Conservation (phyloP, 2,113 vertebrate species). For the Engystomops pustulosus region DNA sequence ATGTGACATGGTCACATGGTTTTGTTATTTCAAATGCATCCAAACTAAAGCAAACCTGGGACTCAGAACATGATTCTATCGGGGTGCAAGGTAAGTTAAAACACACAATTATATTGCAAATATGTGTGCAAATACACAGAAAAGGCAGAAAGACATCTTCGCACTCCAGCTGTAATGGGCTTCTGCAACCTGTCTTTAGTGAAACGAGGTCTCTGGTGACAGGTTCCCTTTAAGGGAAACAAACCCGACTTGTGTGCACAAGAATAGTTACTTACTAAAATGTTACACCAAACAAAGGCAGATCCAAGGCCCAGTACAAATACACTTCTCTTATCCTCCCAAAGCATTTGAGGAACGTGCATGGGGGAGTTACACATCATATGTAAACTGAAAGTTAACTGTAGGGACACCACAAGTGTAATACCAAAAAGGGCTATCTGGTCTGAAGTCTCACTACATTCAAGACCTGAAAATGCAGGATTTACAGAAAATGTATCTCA, state of each 20-base stretch:
- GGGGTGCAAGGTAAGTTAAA: too few species aligned
- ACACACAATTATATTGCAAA: too few species aligned
- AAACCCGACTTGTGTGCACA: not conserved
- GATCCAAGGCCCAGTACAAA: not conserved
- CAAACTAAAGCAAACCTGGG: too few species aligned
- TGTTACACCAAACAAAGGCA: conserved; percentile 10
- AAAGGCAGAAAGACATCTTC: too few species aligned
- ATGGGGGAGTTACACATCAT: not conserved
- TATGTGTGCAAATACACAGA: too few species aligned
- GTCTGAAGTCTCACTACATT: not conserved
- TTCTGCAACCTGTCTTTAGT: too few species aligned
- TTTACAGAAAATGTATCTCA: not conserved
- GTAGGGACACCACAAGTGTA: not conserved
- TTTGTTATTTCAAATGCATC: too few species aligned
- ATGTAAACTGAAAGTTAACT: conserved; percentile 1
- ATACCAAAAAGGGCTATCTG: not conserved
- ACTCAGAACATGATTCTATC: too few species aligned
- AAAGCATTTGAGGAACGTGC: conserved; percentile 31
- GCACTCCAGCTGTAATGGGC: too few species aligned
- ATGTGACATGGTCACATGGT: too few species aligned
- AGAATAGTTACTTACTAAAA: not conserved
- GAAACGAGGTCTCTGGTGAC: too few species aligned
- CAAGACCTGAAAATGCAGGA: not conserved
- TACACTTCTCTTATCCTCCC: not conserved
- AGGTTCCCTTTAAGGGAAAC: too few species aligned